These are phyloP conservation scores for Kuschelorhynchus macadamiae DNA, from an alignment of 2,888 invertebrate genomes.

Conservation along the genomic window DNA sequence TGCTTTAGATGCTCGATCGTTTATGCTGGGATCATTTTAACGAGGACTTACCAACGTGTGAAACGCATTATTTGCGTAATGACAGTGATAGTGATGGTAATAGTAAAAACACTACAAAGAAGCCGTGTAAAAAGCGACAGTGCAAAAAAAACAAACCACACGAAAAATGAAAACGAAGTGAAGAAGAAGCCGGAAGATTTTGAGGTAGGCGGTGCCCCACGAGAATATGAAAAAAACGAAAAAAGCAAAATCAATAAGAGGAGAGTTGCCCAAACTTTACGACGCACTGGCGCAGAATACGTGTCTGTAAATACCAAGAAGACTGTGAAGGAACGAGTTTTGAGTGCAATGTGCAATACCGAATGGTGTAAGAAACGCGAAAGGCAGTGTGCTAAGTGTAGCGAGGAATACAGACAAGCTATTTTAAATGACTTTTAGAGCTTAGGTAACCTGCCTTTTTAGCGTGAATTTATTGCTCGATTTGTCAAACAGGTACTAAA, in stretches of 20 bases:
- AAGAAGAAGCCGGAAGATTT: slow-evolving; percentile 7
- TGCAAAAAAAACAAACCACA: background rate
- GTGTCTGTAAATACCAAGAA: slow-evolving; percentile 4
- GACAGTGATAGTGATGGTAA: no score
- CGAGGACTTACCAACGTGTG: background rate
- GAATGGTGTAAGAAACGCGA: slow-evolving; percentile 18
- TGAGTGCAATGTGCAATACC: slow-evolving; percentile 3
- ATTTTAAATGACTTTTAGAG: slow-evolving; percentile 9
- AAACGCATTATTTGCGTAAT: background rate
- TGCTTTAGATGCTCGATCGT: background rate
- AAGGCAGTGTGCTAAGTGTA: slow-evolving; percentile 1
- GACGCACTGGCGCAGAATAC: slow-evolving; percentile 10
- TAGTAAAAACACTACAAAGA: no score
- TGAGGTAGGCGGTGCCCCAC: background rate
- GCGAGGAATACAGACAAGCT: slow-evolving; percentile 6
- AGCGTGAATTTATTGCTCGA: slow-evolving; percentile 18
- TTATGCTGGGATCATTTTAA: background rate
- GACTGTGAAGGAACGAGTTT: background rate
- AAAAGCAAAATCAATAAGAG: slow-evolving; percentile 1
- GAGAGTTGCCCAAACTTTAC: slow-evolving; percentile 12
- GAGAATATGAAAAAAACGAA: background rate
- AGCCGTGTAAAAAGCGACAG: no score
- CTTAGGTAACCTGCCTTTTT: background rate
- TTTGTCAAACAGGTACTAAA: slow-evolving; percentile 10
- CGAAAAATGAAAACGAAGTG: background rate